These are phyloP conservation scores for Heterotis niloticus DNA, from an alignment of 2,113 vertebrate genomes.

Conservation along the genomic window DNA sequence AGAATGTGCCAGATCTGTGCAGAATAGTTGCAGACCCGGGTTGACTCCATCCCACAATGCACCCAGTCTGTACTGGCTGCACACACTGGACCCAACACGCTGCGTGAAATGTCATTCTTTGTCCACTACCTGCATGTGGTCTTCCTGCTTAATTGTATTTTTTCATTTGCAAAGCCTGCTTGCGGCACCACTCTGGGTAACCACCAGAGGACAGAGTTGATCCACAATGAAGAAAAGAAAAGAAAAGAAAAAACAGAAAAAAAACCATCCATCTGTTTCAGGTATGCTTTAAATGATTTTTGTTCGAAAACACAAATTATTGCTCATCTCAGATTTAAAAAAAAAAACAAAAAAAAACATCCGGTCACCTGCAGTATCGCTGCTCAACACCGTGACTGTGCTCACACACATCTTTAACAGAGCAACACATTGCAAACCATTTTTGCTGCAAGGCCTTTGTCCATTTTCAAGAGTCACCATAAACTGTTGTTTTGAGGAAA, in stretches of 20 bases:
- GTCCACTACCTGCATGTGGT: neutral
- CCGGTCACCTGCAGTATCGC: no score
- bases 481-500: no score
- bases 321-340: neutral
- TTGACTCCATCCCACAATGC: neutral
- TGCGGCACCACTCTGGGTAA: slow-evolving; percentile 21
- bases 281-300: neutral
- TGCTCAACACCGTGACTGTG: no score
- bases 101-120: neutral
- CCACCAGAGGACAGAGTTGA: slow-evolving; percentile 36
- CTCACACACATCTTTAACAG: no score
- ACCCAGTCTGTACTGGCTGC: neutral
- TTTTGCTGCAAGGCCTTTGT: neutral
- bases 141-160: neutral
- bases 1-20: neutral
- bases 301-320: neutral
- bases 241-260: no score
- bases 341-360: slow-evolving; percentile 7
- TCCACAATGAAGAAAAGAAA: neutral
- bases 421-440: neutral
- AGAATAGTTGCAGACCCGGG: neutral
- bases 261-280: neutral
- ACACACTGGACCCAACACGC: neutral
- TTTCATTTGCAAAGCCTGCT: no score
- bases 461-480: no score